Base-by-base conservation (phyloP, 2,888 invertebrate genomes). In the Andrena dorsata region DNA sequence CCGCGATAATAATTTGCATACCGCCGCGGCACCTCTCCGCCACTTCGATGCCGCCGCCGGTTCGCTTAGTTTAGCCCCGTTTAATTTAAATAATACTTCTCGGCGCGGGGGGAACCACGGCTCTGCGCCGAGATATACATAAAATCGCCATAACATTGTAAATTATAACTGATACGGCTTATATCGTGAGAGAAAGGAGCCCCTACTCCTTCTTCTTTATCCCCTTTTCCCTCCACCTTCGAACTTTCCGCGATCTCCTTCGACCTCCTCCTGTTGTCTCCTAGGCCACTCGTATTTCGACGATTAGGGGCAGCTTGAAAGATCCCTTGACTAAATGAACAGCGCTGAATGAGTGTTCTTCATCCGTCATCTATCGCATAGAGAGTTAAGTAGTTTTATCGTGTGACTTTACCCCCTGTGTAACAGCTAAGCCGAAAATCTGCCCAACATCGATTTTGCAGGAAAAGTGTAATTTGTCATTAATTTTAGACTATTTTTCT, bases 31-130 rank as follows among this genome's bases (percentile, higher is more conserved):
- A 87, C 91, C 88, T 81, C 85, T 84, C 87, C 79, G 83, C 86
- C 86, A 86, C 86, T 88, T 88, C 88, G 88, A 88, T 89, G 87
- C 89, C 85, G 87, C 89, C 85, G 87, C 77, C 84, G 91, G 92
- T 92, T 93, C 93, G 93, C 93, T 92, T 93, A 93, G 93, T 94
- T 93, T 93, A 93, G 93, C 93, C 92, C 92, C 93, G 94, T 94
- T 94, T 94, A 94, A 94, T 94, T 94, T 94, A 94, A 94, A 94
- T 94, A 94, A 94, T 94, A 93, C 93, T 94, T 93, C 92, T 92
- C 92, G 89, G 88, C 90, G 91, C 89, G 87, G 90, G 86, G 88
- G 84, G 78, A 81, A 13, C 56, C 71, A 75, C 83, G 69, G 76
- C 89, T 90, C 88, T 90, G 88, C 88, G 88, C 88, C 89, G 90